Conservation (phyloP, 2,888 invertebrate species). For the Loripinus fragilis region DNA sequence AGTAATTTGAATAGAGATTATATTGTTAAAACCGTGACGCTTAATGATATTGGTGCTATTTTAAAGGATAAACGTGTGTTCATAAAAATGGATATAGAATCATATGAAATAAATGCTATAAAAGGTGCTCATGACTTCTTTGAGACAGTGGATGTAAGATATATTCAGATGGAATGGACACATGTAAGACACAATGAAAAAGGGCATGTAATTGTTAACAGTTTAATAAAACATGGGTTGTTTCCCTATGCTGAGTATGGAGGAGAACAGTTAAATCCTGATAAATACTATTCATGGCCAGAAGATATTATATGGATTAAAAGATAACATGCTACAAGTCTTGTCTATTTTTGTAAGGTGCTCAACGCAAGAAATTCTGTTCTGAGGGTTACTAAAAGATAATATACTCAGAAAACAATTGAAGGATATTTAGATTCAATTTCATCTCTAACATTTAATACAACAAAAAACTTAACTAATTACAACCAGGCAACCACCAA, state of each 20-base stretch:
- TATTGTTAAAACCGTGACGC: constrained; percentile 58
- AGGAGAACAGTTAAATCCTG: constrained; percentile 47
- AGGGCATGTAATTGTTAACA: constrained; percentile 58
- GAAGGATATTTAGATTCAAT: too few species aligned
- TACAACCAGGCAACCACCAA: too few species aligned
- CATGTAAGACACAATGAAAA: constrained; percentile 59
- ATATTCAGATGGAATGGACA: constrained; percentile 75
- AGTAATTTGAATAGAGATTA: neutral
- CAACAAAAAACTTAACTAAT: too few species aligned
- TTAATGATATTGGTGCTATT: constrained; percentile 66
- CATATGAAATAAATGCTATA: constrained; percentile 68
- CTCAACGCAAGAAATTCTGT: too few species aligned
- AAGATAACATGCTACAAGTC: constrained; percentile 53
- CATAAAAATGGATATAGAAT: constrained; percentile 77
- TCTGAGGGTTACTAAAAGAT: too few species aligned
- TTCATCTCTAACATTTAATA: too few species aligned
- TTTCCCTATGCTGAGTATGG: constrained; percentile 61
- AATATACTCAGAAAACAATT: too few species aligned
- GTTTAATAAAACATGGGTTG: constrained; percentile 64
- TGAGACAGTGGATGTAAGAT: constrained; percentile 64
- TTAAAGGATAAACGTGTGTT: constrained; percentile 59
- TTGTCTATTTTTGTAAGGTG: too few species aligned
- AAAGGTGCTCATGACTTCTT: constrained; percentile 62
- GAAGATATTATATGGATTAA: constrained; percentile 76
- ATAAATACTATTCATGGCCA: constrained; percentile 65